Conservation (phyloP, 92 coral and sea anemone species). For the Paragorgia papillata region DNA sequence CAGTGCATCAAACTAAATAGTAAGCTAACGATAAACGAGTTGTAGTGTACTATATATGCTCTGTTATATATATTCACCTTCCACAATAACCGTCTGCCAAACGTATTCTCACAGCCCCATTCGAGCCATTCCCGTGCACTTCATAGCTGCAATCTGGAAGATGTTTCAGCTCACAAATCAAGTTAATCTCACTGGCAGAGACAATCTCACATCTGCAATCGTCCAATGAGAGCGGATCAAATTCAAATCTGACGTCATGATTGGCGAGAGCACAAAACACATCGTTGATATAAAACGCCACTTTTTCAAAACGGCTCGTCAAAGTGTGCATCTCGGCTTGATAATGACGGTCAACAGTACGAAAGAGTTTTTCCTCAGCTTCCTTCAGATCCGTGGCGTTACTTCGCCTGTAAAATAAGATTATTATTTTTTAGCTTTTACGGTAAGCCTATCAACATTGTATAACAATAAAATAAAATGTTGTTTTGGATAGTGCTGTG, state of each 20-base stretch:
- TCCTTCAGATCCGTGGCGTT: not conserved
- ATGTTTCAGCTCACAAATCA: slow-evolving; percentile 22
- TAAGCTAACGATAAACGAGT: too few species aligned
- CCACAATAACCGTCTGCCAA: not conserved
- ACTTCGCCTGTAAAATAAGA: not conserved
- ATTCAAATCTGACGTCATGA: slow-evolving; percentile 25
- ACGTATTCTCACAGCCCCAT: slow-evolving; percentile 6
- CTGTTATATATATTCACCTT: too few species aligned
- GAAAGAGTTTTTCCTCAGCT: slow-evolving; percentile 9
- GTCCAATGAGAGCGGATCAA: slow-evolving; percentile 20
- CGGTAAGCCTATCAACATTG: too few species aligned
- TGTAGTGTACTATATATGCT: too few species aligned
- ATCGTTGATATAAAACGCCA: slow-evolving; percentile 25
- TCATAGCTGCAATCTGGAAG: not conserved
- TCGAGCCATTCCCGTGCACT: slow-evolving; percentile 11
- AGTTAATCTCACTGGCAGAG: slow-evolving; percentile 8
- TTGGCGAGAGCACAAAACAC: slow-evolving; percentile 19
- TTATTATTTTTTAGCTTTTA: too few species aligned
- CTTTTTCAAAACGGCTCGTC: slow-evolving; percentile 8
- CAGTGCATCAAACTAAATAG: too few species aligned
- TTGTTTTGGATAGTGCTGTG: too few species aligned
- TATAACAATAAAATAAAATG: too few species aligned
- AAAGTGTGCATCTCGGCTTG: not conserved
- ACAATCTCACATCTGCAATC: slow-evolving; percentile 17
- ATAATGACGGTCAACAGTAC: slow-evolving; percentile 9